A percentile compares a stretch with the other conserved stretches of the same genome.
Conservation (phyloP, 2,797 vertebrate genomes). For the Tinamus major region DNA sequence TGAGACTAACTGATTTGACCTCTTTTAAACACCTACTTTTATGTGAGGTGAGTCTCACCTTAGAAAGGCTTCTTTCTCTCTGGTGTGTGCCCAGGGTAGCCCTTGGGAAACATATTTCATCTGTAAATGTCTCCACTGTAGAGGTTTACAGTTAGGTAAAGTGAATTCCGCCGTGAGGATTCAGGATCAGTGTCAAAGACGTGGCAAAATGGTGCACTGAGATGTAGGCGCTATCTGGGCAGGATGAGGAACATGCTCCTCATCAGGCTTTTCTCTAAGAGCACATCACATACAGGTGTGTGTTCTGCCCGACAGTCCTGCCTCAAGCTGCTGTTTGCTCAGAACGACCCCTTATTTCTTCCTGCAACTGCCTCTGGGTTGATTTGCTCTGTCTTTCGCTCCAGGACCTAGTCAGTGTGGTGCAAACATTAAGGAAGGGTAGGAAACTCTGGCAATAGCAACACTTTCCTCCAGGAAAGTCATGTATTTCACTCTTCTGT, state of each 20-base stretch:
- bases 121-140: background rate
- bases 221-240: background rate
- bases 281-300: background rate
- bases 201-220: background rate
- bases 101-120: background rate
- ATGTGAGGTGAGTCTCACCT: background rate
- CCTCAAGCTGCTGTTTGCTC: background rate
- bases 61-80: background rate
- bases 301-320: background rate
- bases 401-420: accelerated
- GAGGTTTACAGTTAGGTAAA: background rate
- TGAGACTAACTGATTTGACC: background rate
- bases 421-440: background rate
- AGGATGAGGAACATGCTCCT: background rate
- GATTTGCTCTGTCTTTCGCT: background rate
- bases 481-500: background rate
- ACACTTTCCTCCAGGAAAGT: background rate
- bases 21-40: background rate
- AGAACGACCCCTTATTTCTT: background rate
- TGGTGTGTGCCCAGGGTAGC: background rate
- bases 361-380: background rate
- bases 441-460: background rate
- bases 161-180: background rate
- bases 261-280: background rate
- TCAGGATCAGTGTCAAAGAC: background rate